Percentiles rank a stretch among this genome's conserved stretches.
Conservation (phyloP, 2,797 vertebrate species). For the Thalassophryne amazonica region DNA sequence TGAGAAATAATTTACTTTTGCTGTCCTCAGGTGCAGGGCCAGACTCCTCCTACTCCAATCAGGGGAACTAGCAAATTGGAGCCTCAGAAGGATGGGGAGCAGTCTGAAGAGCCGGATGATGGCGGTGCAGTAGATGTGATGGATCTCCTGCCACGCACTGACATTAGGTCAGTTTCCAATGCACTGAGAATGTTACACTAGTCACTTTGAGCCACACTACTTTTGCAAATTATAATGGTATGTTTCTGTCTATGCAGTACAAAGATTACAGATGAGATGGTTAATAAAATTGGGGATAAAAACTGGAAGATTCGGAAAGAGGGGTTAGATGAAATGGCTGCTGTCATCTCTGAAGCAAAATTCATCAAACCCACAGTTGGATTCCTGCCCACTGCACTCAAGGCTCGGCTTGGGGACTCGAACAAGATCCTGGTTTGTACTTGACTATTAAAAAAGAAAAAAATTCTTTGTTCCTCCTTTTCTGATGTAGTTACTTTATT, state of each 20-base stretch:
- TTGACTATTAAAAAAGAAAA: too few relatives aligned
- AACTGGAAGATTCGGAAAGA: slow-evolving; percentile 93
- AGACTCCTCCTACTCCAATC: slow-evolving; percentile 78
- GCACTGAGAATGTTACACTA: too few relatives aligned
- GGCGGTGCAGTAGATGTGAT: slow-evolving; percentile 76
- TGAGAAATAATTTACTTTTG: background rate
- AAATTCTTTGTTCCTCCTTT: too few relatives aligned
- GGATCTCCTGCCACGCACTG: slow-evolving; percentile 86
- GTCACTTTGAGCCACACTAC: too few relatives aligned
- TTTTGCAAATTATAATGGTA: too few relatives aligned
- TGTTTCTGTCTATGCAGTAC: slow-evolving; percentile 67
- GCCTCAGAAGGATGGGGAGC: slow-evolving; percentile 46
- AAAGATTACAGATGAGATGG: slow-evolving; percentile 85
- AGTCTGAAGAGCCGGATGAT: slow-evolving; percentile 62
- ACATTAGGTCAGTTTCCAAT: slow-evolving; percentile 84
- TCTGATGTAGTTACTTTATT: too few relatives aligned
- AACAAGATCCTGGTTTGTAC: slow-evolving; percentile 90
- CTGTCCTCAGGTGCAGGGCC: slow-evolving; percentile 85
- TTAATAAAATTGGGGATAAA: slow-evolving; percentile 86
- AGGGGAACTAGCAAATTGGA: slow-evolving; percentile 67
- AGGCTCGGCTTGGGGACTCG: slow-evolving; percentile 86
- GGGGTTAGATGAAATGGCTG: slow-evolving; percentile 85
- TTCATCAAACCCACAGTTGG: slow-evolving; percentile 86
- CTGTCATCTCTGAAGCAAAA: slow-evolving; percentile 87
- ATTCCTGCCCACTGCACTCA: slow-evolving; percentile 84